Conservation (phyloP, 1,140 invertebrate species). For the Macrosteles quadrilineatus region DNA sequence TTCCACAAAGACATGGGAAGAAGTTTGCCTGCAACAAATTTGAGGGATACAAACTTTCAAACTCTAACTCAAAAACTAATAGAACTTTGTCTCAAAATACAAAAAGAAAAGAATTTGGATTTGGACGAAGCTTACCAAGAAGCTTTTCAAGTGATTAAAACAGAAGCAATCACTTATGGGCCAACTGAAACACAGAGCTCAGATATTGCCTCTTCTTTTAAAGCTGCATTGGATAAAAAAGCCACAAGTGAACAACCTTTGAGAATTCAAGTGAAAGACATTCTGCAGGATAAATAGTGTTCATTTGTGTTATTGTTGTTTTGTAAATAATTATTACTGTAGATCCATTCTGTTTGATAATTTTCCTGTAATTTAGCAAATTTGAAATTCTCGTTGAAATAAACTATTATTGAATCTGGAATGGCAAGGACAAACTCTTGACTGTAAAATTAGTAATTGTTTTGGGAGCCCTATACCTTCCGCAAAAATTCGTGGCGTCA, state of each 20-base stretch:
- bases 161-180: not conserved
- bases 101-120: conserved; percentile 12
- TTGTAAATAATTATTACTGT: conserved; percentile 28
- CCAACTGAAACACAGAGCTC: not conserved
- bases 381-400: too few relatives aligned
- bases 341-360: too few relatives aligned
- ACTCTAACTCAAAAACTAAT: conserved; percentile 11
- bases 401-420: too few relatives aligned
- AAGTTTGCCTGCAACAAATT: not conserved
- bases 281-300: conserved; percentile 12
- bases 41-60: conserved; percentile 9
- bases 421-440: too few relatives aligned
- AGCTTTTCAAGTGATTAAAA: conserved; percentile 15
- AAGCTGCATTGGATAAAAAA: conserved; percentile 5
- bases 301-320: not conserved
- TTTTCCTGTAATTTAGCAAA: too few relatives aligned
- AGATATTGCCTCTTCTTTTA: not conserved
- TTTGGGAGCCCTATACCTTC: too few relatives aligned
- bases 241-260: conserved; percentile 3
- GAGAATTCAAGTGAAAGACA: conserved; percentile 23
- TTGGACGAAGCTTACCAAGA: conserved; percentile 21
- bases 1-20: conserved; percentile 30
- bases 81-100: not conserved
- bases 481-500: too few relatives aligned
- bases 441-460: too few relatives aligned